Evolutionary conservation across 2,888 invertebrate genomes (phyloP).

Genomic region (Lasioglossum zephyrum): DNA sequence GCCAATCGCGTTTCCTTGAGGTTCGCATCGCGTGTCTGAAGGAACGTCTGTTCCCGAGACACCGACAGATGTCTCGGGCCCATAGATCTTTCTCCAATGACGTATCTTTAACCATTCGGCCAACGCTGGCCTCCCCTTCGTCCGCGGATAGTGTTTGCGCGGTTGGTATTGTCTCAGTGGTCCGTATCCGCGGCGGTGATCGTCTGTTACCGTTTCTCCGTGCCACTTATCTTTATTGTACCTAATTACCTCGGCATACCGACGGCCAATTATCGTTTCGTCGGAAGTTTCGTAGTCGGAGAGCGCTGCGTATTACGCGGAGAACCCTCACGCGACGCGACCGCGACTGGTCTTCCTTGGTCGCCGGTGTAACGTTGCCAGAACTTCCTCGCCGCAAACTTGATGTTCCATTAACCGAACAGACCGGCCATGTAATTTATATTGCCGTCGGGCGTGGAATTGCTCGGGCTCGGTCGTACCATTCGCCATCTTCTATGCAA

Average conservation of each 20-base stretch:
- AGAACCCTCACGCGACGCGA: constrained; percentile 22
- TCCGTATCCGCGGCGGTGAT: constrained; percentile 20
- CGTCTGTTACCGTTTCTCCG: constrained; percentile 40
- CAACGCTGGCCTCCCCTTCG: background rate
- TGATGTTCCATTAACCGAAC: constrained; percentile 37
- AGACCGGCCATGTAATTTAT: constrained; percentile 15
- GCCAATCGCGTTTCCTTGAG: constrained; percentile 14
- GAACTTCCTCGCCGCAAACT: constrained; percentile 11
- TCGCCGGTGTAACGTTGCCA: constrained; percentile 6
- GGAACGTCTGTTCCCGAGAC: constrained; percentile 38
- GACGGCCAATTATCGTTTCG: constrained; percentile 62
- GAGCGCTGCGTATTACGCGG: constrained; percentile 20
- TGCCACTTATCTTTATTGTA: constrained; percentile 64
- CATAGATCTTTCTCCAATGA: constrained; percentile 39
- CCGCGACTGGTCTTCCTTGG: constrained; percentile 14
- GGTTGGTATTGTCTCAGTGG: constrained; percentile 31
- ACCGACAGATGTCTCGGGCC: constrained; percentile 48
- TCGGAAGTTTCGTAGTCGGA: constrained; percentile 53
- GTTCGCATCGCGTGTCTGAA: constrained; percentile 53
- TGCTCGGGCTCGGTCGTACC: background rate
- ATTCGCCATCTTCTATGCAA: background rate
- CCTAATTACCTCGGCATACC: constrained; percentile 64
- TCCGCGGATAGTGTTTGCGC: background rate
- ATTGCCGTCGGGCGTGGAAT: constrained; percentile 10
- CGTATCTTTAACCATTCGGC: constrained; percentile 9